A percentile compares a stretch with the other conserved stretches of the same genome.
Evolutionary conservation across 2,797 vertebrate genomes (phyloP).

Genomic region (Thunnus albacares): DNA sequence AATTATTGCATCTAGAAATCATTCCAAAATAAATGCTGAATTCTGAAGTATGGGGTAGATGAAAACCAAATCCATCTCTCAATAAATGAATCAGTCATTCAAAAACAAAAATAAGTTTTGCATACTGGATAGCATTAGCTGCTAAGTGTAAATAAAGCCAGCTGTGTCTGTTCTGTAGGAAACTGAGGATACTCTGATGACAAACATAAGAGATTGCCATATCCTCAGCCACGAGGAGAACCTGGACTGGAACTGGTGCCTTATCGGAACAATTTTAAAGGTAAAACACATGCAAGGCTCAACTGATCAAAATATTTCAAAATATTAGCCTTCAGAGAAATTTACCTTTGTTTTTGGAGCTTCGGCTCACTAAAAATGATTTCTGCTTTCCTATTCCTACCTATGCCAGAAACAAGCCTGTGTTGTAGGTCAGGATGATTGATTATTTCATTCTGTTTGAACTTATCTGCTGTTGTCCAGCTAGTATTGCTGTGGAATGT

Average conservation of each 20-base stretch:
- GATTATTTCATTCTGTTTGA: neutral
- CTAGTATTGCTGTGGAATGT: neutral
- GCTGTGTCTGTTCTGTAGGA: conserved; percentile 81
- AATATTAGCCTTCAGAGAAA: too few species aligned
- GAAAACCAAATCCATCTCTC: too few species aligned
- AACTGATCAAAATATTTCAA: too few species aligned
- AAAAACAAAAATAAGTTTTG: too few species aligned
- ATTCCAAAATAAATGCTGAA: too few species aligned
- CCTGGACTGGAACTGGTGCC: conserved; percentile 93
- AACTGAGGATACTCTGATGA: conserved; percentile 89
- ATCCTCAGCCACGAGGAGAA: conserved; percentile 92
- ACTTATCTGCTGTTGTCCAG: neutral
- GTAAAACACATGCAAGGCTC: conserved; percentile 60
- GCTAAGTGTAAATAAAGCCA: neutral
- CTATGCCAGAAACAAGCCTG: neutral
- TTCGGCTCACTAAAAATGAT: neutral
- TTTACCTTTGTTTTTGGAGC: too few species aligned
- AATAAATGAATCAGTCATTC: too few species aligned
- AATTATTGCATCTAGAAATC: too few species aligned
- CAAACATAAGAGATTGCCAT: conserved; percentile 90
- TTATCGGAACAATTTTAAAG: conserved; percentile 92
- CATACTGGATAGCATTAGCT: neutral
- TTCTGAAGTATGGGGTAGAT: too few species aligned
- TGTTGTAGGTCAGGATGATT: neutral
- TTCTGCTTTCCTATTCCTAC: too few species aligned